Evolutionary conservation across 53 echinoderm and acorn worm species (phyloP).

Genomic region (Echinarachnius parma): DNA sequence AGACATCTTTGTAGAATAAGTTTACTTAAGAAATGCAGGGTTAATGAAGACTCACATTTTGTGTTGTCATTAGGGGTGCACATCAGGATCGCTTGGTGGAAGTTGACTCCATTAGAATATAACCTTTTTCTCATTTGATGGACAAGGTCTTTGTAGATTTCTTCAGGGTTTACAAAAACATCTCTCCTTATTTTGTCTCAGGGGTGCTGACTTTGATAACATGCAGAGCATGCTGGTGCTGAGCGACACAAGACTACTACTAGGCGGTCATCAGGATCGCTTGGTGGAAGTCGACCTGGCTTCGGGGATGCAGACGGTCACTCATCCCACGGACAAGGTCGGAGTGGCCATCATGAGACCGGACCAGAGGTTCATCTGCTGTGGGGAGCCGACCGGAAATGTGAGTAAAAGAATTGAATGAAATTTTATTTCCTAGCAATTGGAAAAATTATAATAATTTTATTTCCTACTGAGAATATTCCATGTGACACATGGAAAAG

Average conservation of each 20-base stretch:
- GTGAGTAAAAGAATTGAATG: too few relatives aligned
- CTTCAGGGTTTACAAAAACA: neutral
- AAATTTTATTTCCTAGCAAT: too few relatives aligned
- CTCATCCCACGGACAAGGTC: slow-evolving; percentile 66
- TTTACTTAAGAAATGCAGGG: too few relatives aligned
- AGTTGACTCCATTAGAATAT: too few relatives aligned
- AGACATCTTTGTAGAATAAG: too few relatives aligned
- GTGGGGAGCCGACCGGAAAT: slow-evolving; percentile 93
- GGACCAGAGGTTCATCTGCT: slow-evolving; percentile 79
- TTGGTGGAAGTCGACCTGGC: slow-evolving; percentile 82
- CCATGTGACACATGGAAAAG: too few relatives aligned
- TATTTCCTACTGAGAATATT: too few relatives aligned
- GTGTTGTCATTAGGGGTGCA: too few relatives aligned
- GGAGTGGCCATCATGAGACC: slow-evolving; percentile 79
- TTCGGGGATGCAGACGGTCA: slow-evolving; percentile 56
- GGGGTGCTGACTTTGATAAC: slow-evolving; percentile 70
- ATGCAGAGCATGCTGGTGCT: slow-evolving; percentile 93
- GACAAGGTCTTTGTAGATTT: neutral
- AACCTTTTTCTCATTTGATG: neutral
- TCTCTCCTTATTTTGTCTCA: too few relatives aligned
- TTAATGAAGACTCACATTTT: too few relatives aligned
- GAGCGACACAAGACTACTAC: slow-evolving; percentile 63
- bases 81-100: too few relatives aligned
- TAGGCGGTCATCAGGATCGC: slow-evolving; percentile 79
- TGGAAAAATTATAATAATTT: too few relatives aligned